phyloP scores from a whole-genome alignment of 2,113 vertebrate species.

The Sylvilagus bachmani region DNA sequence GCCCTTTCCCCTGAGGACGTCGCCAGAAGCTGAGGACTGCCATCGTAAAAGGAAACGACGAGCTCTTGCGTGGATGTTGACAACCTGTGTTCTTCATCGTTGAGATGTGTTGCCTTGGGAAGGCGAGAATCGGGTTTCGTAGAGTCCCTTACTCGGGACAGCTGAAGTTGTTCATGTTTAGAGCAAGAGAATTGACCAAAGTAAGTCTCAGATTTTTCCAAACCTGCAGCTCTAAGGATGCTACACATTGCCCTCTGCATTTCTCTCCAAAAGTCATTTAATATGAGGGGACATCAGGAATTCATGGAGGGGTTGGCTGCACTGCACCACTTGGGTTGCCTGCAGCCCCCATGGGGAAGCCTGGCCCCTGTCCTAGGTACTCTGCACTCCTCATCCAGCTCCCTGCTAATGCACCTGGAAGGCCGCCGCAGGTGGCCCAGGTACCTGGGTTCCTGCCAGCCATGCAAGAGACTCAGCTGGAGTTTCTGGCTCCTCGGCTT shows the following conservation, averaged over 20 bases:
- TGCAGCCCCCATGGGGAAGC: no score
- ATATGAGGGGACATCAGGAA: not conserved
- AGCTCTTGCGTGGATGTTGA: not conserved
- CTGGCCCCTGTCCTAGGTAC: no score
- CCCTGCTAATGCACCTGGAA: no score
- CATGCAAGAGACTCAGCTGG: no score
- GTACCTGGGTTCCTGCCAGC: no score
- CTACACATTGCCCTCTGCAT: no score
- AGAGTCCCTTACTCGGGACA: not conserved
- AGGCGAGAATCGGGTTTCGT: not conserved
- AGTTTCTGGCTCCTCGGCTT: no score
- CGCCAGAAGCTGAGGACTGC: not conserved
- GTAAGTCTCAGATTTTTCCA: not conserved
- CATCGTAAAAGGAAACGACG: not conserved
- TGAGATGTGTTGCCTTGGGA: not conserved
- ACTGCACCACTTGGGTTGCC: not conserved
- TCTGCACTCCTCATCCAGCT: no score
- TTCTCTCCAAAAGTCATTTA: not conserved
- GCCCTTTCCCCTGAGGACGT: not conserved
- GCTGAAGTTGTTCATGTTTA: not conserved
- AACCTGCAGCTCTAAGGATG: not conserved
- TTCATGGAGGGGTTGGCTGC: not conserved
- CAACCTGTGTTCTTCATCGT: not conserved
- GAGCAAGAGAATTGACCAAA: not conserved
- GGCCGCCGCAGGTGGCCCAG: no score